Base-by-base conservation (phyloP, 2,888 invertebrate species). In the Desoria tigrina region DNA sequence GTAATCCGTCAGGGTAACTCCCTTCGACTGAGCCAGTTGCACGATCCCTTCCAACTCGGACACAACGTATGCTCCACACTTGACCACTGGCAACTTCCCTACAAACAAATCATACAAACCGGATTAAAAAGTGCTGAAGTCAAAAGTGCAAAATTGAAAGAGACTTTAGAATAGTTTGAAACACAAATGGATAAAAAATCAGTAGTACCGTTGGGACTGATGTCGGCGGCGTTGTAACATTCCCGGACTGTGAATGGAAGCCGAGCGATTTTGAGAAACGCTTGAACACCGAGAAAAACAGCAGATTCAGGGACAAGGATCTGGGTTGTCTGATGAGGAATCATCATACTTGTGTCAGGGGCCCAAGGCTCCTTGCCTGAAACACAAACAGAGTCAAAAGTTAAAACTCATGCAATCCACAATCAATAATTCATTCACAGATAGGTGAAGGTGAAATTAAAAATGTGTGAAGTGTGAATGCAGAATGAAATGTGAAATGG, bases 291-390 rank as follows among this genome's bases (percentile, higher is more conserved):
- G 21, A 97, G 83, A 77, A 94, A 94, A 79, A 92, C 93, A 14
- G 97, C 95, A 81, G 90, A 92, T 79, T 98, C 97, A 2, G 94
- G 92, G 55, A 98, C 81, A 32, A 97, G 82, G 70, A 96, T 94
- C 82, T 98, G 98, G 78, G 94, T 94, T 32, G 90, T 91, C 80
- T 94, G 93, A 79, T 90, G 90, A 0, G 94, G 94, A 78, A 94
- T 93, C 80, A 88, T 94, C 21, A 96, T 80, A 72, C 87, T 86
- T 2, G 92, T 92, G 81, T 92, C 89, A 76, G 89, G 88, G 0
- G 94, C 92, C 94, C 94, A 95, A 71, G 91, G 90, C 79, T 94
- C 94, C 80, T 88, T 88, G 1, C 89, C 91, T 90, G 80, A n/a
- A n/a, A n/a, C n/a, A n/a, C n/a, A n/a, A n/a, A n/a, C n/a, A n/a